Base-by-base conservation (phyloP, 2,797 vertebrate species). In the Melanogrammus aeglefinus region DNA sequence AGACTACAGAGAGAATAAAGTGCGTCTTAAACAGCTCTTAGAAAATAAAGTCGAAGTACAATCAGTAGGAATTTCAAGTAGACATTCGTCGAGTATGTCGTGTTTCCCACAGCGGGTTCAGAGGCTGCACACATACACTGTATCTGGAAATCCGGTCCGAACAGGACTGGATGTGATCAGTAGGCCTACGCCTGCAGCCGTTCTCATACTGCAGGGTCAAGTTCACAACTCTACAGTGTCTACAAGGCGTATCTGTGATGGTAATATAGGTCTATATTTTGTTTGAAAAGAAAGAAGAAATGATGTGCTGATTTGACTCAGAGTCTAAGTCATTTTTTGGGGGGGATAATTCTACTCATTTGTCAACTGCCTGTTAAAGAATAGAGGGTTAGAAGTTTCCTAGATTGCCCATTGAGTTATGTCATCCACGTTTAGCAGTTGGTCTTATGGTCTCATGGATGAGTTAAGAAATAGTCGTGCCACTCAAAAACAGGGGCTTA, bases 61-160 rank as follows among this genome's bases (percentile, higher is more conserved):
- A 83, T 89, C 44, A 85, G 38, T 81, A 80, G 76, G 47, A 86
- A 78, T 79, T 41, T 86, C 80, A 78, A 76, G 80, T 44, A 66
- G 39, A 80, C 75, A 82, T 78, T 85, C 75, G 78, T 76, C 75
- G 79, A 57, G 66, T 75, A 33, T n/a, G 33, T 33, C 24, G 63
- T 69, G 63, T 27, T 69, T 69, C n/a, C n/a, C 63, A 24, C 63
- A 69, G 63, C 63, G 24, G 63, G 70, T 18, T 72, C 70, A 35
- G 70, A 33, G 70, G 63, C 63, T 12, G n/a, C 57, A 27, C 57
- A 66, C 57, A 66, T 27, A 27, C n/a, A 66, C 57, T 27, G 63
- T 27, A 12, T 69, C 63, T 27, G 63, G 57, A 63, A 24, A 63
- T n/a, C 57, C 0, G 57, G 57, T 63, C 57, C 21, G 57, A 24